Conservation (phyloP, 2,797 vertebrate genomes). For the Anguilla megastoma region DNA sequence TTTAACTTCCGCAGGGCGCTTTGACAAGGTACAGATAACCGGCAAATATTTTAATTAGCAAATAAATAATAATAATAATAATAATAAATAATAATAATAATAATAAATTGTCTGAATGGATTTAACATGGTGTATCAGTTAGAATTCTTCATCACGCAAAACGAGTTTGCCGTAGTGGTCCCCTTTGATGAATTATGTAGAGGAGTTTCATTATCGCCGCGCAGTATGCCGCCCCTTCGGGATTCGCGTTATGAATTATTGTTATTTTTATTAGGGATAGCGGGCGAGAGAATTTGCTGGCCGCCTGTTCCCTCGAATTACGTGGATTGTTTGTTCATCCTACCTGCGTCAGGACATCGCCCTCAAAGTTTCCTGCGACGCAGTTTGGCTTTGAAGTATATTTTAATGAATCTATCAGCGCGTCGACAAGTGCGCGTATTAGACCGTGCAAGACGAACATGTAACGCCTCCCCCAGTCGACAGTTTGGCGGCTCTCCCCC, state of each 20-base stretch:
- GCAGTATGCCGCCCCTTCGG: slow-evolving; percentile 32
- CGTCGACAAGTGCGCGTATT: neutral
- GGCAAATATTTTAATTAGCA: slow-evolving; percentile 49
- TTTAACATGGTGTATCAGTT: slow-evolving; percentile 31
- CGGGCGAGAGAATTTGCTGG: neutral
- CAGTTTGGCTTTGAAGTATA: neutral
- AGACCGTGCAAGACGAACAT: neutral
- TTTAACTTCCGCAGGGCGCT: neutral
- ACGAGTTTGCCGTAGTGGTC: slow-evolving; percentile 39
- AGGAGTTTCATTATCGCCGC: slow-evolving; percentile 42
- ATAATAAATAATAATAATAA: neutral
- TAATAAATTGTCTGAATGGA: neutral
- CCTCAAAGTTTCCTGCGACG: neutral
- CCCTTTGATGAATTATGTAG: slow-evolving; percentile 57
- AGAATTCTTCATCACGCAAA: slow-evolving; percentile 43
- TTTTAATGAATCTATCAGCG: neutral
- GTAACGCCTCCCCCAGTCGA: neutral
- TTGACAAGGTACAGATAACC: slow-evolving; percentile 19
- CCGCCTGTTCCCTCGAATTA: neutral
- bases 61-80: neutral
- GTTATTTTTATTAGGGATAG: slow-evolving; percentile 45
- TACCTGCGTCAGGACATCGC: neutral
- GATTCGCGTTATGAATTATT: slow-evolving; percentile 50
- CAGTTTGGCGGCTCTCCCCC: neutral
- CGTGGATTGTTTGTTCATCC: slow-evolving; percentile 36